A percentile compares a stretch with the other conserved stretches of the same genome.
Conservation (phyloP, 2,113 vertebrate species). For the Oryzias curvinotus region DNA sequence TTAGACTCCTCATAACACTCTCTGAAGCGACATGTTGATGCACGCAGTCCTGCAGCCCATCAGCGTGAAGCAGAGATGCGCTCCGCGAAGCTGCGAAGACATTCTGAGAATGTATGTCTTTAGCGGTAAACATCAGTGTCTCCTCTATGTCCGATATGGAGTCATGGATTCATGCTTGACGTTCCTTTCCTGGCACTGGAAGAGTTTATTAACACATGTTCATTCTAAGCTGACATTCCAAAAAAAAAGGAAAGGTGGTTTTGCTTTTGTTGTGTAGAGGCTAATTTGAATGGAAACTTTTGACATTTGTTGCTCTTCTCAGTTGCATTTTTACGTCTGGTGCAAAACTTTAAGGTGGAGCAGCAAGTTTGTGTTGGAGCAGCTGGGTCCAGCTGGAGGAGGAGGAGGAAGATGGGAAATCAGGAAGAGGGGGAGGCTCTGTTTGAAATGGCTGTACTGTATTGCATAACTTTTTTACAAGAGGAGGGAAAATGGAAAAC, state of each 20-base stretch:
- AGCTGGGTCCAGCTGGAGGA: constrained; percentile 10
- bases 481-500: constrained; percentile 44
- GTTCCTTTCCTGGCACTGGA: constrained; percentile 25
- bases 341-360: no score
- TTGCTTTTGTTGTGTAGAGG: neutral
- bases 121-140: neutral
- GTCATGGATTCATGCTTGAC: constrained; percentile 31
- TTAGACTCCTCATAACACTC: constrained; percentile 29
- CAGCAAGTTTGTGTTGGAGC: constrained; percentile 9
- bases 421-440: constrained; percentile 38
- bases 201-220: constrained; percentile 6
- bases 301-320: no score
- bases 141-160: constrained; percentile 45
- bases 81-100: no score
- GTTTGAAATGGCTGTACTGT: constrained; percentile 55
- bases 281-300: no score
- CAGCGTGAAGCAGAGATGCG: no score
- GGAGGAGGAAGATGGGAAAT: constrained; percentile 25
- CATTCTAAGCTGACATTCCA: neutral
- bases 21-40: constrained; percentile 57
- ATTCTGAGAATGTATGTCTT: no score
- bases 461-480: constrained; percentile 73
- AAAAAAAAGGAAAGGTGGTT: neutral
- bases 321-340: no score
- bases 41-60: constrained; percentile 40